Evolutionary conservation across 2,113 vertebrate species (phyloP).

Genomic region (Labeo catla): DNA sequence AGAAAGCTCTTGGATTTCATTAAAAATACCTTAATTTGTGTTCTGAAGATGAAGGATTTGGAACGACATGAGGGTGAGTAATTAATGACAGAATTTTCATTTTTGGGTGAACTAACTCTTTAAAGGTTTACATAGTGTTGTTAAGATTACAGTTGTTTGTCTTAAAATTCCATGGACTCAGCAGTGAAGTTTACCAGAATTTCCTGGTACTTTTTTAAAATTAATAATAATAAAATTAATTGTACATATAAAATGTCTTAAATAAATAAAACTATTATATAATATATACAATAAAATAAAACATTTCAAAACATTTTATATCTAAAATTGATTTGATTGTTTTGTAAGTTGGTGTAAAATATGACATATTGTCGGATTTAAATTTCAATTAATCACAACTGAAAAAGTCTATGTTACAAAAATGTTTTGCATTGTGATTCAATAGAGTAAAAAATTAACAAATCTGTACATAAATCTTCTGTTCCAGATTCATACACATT

Average conservation of each 20-base stretch:
- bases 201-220: background rate
- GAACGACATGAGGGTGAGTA: no score
- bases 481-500: no score
- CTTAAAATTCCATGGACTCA: background rate
- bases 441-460: no score
- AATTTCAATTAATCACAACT: background rate
- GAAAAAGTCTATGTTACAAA: background rate
- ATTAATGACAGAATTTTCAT: no score
- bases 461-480: no score
- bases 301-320: background rate
- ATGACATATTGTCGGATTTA: background rate
- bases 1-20: no score
- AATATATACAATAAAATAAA: background rate
- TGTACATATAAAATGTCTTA: no score
- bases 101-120: no score
- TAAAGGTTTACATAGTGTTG: background rate
- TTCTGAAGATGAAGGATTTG: no score
- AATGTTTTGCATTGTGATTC: background rate
- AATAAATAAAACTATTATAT: background rate
- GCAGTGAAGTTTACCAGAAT: background rate
- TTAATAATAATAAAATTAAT: background rate
- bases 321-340: background rate
- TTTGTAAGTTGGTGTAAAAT: no score
- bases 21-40: no score
- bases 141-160: background rate